These are phyloP conservation scores for Phaethon lepturus DNA, from an alignment of 2,113 vertebrate species.

Conservation along the genomic window DNA sequence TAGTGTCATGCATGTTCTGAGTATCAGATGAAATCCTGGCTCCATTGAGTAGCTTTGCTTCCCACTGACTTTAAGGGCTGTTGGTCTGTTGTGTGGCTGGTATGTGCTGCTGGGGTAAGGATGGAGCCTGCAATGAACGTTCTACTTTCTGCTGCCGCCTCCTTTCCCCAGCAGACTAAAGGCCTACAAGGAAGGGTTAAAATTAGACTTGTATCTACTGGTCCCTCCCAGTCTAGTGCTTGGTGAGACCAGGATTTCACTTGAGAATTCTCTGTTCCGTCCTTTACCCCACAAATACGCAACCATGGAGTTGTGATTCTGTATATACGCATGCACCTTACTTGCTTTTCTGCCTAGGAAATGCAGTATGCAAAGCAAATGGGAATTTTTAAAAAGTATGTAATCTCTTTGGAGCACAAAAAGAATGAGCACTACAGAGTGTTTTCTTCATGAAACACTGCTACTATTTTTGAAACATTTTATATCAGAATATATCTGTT, in stretches of 20 bases:
- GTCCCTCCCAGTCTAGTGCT: neutral
- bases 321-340: neutral
- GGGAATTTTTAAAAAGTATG: neutral
- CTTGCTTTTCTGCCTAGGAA: conserved; percentile 2
- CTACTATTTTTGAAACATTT: neutral
- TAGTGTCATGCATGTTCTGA: neutral
- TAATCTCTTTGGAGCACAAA: neutral
- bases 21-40: neutral
- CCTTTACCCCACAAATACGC: neutral
- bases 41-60: neutral
- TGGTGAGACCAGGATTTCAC: conserved; percentile 12
- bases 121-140: neutral
- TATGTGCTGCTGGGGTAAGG: neutral
- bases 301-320: neutral
- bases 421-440: neutral
- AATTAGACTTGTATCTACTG: neutral
- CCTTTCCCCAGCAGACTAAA: neutral
- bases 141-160: neutral
- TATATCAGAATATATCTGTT: neutral
- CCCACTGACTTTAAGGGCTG: neutral
- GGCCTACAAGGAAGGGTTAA: neutral
- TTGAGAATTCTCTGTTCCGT: neutral
- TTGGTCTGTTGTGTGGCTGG: neutral
- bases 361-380: neutral
- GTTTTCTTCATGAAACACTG: neutral